phyloP scores from a whole-genome alignment of 1,140 invertebrate species.

The Spodoptera litura region DNA sequence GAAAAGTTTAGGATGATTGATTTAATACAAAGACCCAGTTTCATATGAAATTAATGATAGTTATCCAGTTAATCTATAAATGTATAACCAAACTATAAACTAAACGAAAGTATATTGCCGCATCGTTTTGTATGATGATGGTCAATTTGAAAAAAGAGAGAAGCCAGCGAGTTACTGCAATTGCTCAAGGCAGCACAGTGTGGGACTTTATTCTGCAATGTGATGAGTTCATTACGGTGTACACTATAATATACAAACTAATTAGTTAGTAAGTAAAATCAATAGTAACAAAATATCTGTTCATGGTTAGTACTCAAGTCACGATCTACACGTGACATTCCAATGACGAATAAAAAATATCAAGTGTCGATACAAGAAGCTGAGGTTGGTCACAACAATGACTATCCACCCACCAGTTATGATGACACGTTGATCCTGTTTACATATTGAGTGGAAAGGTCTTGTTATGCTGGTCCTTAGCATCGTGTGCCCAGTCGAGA shows the following conservation, averaged over 20 bases:
- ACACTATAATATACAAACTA: background rate
- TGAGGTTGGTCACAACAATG: constrained; percentile 37
- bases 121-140: no score
- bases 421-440: constrained; percentile 35
- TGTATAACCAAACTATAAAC: no score
- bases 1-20: no score
- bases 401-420: constrained; percentile 8
- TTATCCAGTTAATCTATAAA: no score
- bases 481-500: constrained; percentile 54
- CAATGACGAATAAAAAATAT: constrained; percentile 71
- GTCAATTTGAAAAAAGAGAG: no score
- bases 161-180: no score
- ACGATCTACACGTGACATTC: constrained; percentile 65
- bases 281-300: background rate
- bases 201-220: no score
- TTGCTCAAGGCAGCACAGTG: no score
- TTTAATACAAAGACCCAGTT: no score
- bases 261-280: background rate
- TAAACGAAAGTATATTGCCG: no score
- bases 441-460: constrained; percentile 48
- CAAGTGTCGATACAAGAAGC: constrained; percentile 46
- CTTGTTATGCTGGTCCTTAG: constrained; percentile 58
- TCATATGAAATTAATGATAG: no score
- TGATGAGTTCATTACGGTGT: no score
- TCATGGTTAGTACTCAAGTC: background rate